Evolutionary conservation across 2,888 invertebrate genomes (phyloP).

Genomic region (Cecidostiba fungosa): DNA sequence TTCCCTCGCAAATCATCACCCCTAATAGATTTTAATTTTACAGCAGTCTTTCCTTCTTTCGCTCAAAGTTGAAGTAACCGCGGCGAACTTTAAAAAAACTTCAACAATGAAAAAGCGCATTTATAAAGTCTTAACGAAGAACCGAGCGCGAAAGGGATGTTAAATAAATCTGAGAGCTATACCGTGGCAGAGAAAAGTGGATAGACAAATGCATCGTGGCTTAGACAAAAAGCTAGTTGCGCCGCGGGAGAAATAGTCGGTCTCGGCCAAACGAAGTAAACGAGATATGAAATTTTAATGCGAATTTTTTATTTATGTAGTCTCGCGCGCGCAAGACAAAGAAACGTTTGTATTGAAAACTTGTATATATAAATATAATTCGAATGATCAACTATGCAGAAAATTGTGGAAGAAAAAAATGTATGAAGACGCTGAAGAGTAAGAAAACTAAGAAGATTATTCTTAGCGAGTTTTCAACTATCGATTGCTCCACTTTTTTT

Average conservation of each 20-base stretch:
- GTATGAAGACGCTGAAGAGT: no score
- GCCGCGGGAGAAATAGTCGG: not conserved
- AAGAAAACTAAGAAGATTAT: no score
- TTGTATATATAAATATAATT: no score
- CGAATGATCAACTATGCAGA: no score
- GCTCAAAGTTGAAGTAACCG: not conserved
- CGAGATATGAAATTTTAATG: not conserved
- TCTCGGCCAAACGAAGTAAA: not conserved
- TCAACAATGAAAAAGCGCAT: not conserved
- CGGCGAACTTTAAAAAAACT: not conserved
- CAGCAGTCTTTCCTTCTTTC: not conserved
- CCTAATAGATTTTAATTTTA: not conserved
- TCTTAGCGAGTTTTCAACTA: not conserved
- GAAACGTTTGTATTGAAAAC: no score
- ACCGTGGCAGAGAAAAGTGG: slow-evolving; percentile 27
- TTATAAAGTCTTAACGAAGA: slow-evolving; percentile 39
- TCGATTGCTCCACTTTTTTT: not conserved
- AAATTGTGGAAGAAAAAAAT: no score
- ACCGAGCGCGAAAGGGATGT: not conserved
- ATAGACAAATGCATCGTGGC: slow-evolving; percentile 22
- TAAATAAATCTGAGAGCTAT: slow-evolving; percentile 28
- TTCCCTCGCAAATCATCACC: not conserved
- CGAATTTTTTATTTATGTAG: not conserved
- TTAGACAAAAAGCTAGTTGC: not conserved
- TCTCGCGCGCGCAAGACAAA: no score